These are phyloP conservation scores for Leptodactylus fuscus DNA, from an alignment of 2,113 vertebrate species.

Conservation along the genomic window DNA sequence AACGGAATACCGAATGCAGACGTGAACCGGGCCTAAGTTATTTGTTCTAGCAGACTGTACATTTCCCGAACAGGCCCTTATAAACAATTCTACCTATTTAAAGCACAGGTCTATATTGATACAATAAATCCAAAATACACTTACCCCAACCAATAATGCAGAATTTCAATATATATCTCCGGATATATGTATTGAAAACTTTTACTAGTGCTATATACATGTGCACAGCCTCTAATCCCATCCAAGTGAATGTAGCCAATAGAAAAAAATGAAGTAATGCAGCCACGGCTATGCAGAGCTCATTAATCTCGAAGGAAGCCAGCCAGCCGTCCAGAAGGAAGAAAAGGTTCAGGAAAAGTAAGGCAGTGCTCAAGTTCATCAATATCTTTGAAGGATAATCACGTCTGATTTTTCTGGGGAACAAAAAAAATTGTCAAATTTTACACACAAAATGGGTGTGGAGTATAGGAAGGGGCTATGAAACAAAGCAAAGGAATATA, in stretches of 20 bases:
- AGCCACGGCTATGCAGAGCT: conserved; percentile 84
- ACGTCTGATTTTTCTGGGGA: conserved; percentile 86
- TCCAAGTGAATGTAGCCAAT: conserved; percentile 95
- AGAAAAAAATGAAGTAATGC: conserved; percentile 92
- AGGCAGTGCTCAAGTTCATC: conserved; percentile 94
- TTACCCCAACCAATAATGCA: conserved; percentile 97
- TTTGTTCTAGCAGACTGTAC: too few relatives aligned
- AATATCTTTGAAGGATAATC: conserved; percentile 98
- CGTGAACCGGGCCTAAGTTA: too few relatives aligned
- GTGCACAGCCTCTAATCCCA: conserved; percentile 95
- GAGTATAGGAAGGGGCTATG: too few relatives aligned
- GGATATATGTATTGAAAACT: conserved; percentile 97
- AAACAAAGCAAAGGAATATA: too few relatives aligned
- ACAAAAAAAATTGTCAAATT: neutral
- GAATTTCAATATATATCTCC: conserved; percentile 95
- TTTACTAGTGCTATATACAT: conserved; percentile 99
- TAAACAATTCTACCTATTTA: too few relatives aligned
- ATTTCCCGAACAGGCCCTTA: too few relatives aligned
- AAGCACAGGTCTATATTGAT: too few relatives aligned
- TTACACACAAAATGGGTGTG: too few relatives aligned
- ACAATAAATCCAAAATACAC: conserved; percentile 57
- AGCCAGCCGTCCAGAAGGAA: conserved; percentile 95
- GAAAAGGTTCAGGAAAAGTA: conserved; percentile 89
- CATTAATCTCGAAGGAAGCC: conserved; percentile 76
- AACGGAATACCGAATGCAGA: too few relatives aligned